Conservation (phyloP, 2,888 invertebrate species). For the Dryomyza anilis region DNA sequence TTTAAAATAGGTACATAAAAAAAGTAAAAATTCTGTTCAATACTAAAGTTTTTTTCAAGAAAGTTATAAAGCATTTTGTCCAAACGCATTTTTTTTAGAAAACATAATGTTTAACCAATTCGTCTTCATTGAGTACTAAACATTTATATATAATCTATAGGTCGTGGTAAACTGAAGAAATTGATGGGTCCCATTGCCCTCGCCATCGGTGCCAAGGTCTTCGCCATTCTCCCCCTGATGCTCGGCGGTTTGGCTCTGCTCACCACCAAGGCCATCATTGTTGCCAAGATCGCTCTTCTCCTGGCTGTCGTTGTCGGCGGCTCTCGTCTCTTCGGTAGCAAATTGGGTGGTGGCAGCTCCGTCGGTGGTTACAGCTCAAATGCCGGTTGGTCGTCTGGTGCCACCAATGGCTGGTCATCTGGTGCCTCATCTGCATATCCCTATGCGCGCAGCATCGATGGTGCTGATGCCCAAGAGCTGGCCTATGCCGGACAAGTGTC, state of each 20-base stretch:
- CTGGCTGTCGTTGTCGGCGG: slow-evolving; percentile 73
- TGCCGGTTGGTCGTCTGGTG: slow-evolving; percentile 43
- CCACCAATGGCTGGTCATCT: slow-evolving; percentile 41
- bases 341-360: slow-evolving; percentile 59
- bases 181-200: slow-evolving; percentile 71
- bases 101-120: no score
- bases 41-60: no score
- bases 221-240: slow-evolving; percentile 73
- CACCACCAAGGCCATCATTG: slow-evolving; percentile 76
- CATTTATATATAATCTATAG: slow-evolving; percentile 62
- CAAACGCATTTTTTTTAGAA: not conserved
- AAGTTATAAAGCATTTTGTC: no score
- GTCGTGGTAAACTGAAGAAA: slow-evolving; percentile 79
- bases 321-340: slow-evolving; percentile 70
- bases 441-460: slow-evolving; percentile 66
- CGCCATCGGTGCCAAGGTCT: slow-evolving; percentile 73
- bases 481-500: slow-evolving; percentile 73
- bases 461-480: slow-evolving; percentile 69
- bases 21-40: no score
- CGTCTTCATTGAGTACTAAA: no score
- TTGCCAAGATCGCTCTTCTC: slow-evolving; percentile 79
- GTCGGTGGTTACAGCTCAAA: slow-evolving; percentile 45
- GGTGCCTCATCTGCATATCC: slow-evolving; percentile 60
- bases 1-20: no score
- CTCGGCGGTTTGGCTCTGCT: slow-evolving; percentile 75